Base-by-base conservation (phyloP, 2,888 invertebrate species). In the Callinectes sapidus region DNA sequence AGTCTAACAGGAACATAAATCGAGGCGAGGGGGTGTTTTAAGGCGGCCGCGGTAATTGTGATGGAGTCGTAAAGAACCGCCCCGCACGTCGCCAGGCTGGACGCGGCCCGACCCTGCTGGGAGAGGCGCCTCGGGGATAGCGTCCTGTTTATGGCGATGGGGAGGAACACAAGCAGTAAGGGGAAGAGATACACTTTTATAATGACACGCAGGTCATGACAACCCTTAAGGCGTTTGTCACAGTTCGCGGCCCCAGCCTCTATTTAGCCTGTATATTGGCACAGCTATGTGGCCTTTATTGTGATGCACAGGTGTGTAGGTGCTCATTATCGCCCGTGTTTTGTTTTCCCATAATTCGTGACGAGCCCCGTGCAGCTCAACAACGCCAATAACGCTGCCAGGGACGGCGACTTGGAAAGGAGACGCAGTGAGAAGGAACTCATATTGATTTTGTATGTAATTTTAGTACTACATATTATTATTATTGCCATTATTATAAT, bases 1-100 rank as follows among this genome's bases (percentile, higher is more conserved):
- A 90, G 90, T 85, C 88, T 92, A 90, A 92, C 77, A 87, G 92
- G 92, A 61, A 61, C 71, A 92, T 90, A 90, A 92, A 92, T 92
- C 90, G 66, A 42, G 61, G 14, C 87, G 71, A 90, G 71, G 90
- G 88, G 90, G 86, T 92, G 92, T 92, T 92, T 92, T 90, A 90
- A 92, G 86, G 92, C 87, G 77, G 66, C 86, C 87, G 28, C 87
- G 90, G 90, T 90, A 92, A 92, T 92, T 92, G 89, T 90, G 90
- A 92, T 86, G 90, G 71, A 48, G 54, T 90, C 81, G 32, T 87
- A 90, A 90, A 90, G 42, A 42, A 39, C 35, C 92, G 66, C 87
- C 90, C 66, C 32, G 23, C 86, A 61, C 92, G 85, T 86, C 86
- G 89, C 61, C 85, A 92, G 61, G 87, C 61, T 48, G 85, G 85